phyloP scores from a whole-genome alignment of 23 tunicate genomes.

The Corella eumyota region DNA sequence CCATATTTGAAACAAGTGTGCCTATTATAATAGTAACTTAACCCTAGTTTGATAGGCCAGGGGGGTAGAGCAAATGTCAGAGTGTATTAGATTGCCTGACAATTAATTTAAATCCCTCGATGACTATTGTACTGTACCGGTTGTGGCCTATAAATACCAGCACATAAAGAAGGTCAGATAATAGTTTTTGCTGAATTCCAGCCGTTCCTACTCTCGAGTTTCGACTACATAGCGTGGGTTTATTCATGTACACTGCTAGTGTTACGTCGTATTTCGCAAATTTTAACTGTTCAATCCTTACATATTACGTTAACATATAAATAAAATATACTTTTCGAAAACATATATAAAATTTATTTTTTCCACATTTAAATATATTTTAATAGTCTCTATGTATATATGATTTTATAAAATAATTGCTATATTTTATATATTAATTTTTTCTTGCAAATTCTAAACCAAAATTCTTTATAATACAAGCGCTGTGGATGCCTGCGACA shows the following conservation, averaged over 20 bases:
- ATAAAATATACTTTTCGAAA: no score
- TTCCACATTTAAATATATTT: no score
- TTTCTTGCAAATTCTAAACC: no score
- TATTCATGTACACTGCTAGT: not conserved
- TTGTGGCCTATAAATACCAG: constrained; percentile 1
- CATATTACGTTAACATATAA: no score
- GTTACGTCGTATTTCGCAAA: no score
- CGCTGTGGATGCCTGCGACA: no score
- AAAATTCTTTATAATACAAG: no score
- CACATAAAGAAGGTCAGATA: not conserved
- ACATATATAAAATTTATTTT: no score
- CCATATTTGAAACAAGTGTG: constrained; percentile 1
- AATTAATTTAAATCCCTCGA: constrained; percentile 13
- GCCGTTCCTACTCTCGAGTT: constrained; percentile 3
- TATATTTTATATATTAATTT: no score
- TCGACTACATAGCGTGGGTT: constrained; percentile 1
- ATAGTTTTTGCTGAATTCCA: constrained; percentile 3
- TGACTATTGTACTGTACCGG: constrained; percentile 3
- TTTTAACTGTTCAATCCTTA: no score
- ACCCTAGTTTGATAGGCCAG: constrained; percentile 8
- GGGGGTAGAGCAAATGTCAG: constrained; percentile 3
- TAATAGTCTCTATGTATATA: no score
- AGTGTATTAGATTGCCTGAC: constrained; percentile 2
- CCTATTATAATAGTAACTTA: not conserved
- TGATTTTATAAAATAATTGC: no score